Evolutionary conservation across 2,888 invertebrate species (phyloP), one percentile per base, ranked within the genome.

Genomic region (Clivina fossor): DNA sequence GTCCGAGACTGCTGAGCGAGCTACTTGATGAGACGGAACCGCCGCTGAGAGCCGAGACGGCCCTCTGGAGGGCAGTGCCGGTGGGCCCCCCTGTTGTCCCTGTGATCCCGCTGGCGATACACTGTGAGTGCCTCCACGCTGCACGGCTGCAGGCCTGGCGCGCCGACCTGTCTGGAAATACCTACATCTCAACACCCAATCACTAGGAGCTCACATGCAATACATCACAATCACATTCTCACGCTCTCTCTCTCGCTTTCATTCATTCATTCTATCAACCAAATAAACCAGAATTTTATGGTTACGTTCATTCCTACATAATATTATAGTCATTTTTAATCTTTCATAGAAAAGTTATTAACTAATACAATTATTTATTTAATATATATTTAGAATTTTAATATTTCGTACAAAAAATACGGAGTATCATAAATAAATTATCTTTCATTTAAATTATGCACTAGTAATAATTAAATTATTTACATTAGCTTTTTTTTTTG

Each of bases 51-150:
- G 86, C 85, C 80, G 86, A 87, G 84, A 75, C 59, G 65, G 55
- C 53, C 61, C 58, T 55, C 60, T 51, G 30, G 49, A 35, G 30
- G 56, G 59, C 59, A 60, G 56, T 50, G 57, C 40, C 40, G 59
- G 61, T 62, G 60, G 60, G 43, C 58, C 63, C 16, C 51, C 58
- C 28, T 54, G 59, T 61, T 62, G 60, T 58, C 50, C 60, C 63
- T 51, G 60, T 54, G 59, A 57, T 56, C 56, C 67, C 65, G 76
- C 85, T 85, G 78, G 85, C 83, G 81, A 87, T 84, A 80, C 86
- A 86, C 80, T 86, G 86, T 78, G 86, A 86, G 82, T 87, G 86
- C 82, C 85, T 86, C 86, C 86, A 87, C 85, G 86, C 86, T 81
- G 85, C 84, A 82, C 86, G 84, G 80, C 84, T 85, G 19, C 53